Evolutionary conservation across 2,888 invertebrate genomes (phyloP), one percentile per base, ranked within the genome.

Genomic region (Oscheius sp.): DNA sequence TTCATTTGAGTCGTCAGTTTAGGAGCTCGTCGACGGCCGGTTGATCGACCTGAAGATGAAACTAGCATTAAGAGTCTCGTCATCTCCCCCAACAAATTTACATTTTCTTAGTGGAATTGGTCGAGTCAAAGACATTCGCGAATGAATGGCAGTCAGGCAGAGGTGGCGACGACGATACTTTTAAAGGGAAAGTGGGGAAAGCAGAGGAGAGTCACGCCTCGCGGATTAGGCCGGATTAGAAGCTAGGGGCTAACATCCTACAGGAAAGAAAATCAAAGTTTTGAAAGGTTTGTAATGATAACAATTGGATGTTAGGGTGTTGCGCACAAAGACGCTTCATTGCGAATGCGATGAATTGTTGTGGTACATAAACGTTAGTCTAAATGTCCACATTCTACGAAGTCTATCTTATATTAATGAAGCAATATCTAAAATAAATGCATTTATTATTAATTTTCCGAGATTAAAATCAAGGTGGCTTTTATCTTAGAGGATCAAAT

Each of bases 1-100:
- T 85, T 85, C 85, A 85, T 85, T 61, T 85, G 85, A 62, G 83
- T 81, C 9, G 80, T 75, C 63, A 85, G 77, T 63, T 84, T 84
- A 2, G 85, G 85, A 32, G 83, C 80, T 41, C 83, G 73, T 14
- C 78, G 79, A n/a, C 82, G 74, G 22, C 79, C 72, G 9, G 70
- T 61, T 5, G 66, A 74, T 8, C 72, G 69, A 54, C 75, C 74
- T 77, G 70, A 38, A 73, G 45, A 14, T 8, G 2, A 59, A 17
- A 32, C 2, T 17, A 6, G 54, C 30, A 32, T 1, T 12, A 32
- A n/a, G 20, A 54, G 47, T 36, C 14, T 9, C 36, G 36, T 8
- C 14, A 36, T 8, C 36, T n/a, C 26, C 50, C n/a, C 41, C 41
- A 41, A 41, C 41, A 17, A 41, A 9, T 5, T 22, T 59, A 59